phyloP scores from a whole-genome alignment of 2,113 vertebrate species.

The Sander vitreus region DNA sequence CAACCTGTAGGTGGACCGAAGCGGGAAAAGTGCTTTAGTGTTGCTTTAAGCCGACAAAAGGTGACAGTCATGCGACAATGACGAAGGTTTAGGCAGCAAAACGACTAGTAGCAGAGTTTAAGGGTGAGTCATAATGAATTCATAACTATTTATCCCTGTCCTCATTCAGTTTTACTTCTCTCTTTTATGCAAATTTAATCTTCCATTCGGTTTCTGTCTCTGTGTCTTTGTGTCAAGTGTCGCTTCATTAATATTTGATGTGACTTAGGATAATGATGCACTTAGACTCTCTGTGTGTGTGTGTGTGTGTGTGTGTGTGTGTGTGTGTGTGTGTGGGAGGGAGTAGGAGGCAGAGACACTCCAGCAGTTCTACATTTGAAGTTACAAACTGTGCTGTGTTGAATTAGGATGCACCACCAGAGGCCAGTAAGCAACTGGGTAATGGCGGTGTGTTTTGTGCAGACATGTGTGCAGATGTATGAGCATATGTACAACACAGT shows the following conservation, averaged over 20 bases:
- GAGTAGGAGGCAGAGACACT: background rate
- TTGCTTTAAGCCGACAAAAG: too few species aligned
- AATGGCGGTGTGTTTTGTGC: slow-evolving; percentile 10
- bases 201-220: slow-evolving; percentile 45
- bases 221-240: slow-evolving; percentile 58
- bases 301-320: slow-evolving; percentile 12
- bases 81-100: too few species aligned
- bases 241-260: slow-evolving; percentile 68
- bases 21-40: too few species aligned
- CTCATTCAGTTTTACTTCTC: slow-evolving; percentile 43
- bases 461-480: slow-evolving; percentile 3
- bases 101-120: slow-evolving; percentile 7
- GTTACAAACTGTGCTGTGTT: slow-evolving; percentile 16
- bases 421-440: slow-evolving; percentile 46
- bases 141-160: slow-evolving; percentile 36
- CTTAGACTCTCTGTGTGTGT: slow-evolving; percentile 17
- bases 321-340: background rate
- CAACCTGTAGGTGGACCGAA: too few species aligned
- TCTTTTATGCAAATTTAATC: slow-evolving; percentile 63
- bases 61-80: too few species aligned
- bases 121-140: slow-evolving; percentile 35
- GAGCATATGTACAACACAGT: background rate
- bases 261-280: slow-evolving; percentile 58
- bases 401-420: slow-evolving; percentile 40
- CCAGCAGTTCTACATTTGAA: slow-evolving; percentile 21